Base-by-base conservation (phyloP, 1,140 invertebrate genomes). In the Anadara kagoshimensis region DNA sequence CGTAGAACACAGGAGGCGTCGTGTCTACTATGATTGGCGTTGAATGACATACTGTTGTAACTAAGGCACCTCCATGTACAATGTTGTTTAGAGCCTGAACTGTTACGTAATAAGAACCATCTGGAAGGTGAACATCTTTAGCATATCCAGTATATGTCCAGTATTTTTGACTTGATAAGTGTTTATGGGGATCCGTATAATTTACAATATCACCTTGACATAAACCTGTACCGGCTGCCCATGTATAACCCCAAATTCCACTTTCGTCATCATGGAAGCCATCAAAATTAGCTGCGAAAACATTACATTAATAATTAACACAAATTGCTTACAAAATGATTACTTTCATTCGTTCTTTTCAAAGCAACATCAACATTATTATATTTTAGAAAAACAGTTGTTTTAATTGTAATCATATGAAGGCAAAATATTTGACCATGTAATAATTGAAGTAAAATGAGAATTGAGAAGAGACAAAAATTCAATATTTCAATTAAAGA, bases 261-360 rank as follows among this genome's bases (percentile, higher is more conserved):
- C 70, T 84, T 44, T 85, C 84, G 0, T 80, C 67, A 58, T 85
- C 84, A 69, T 83, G 69, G 54, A 85, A 82, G 59, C 81, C 83
- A 67, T 85, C 78, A 79, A 81, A 85, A 69, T 85, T 84, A 0
- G 67, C 83, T 83, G 69, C 10, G 65, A 73, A 29, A 16, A 45
- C 64, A 36, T 61, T 64, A 49, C 18, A 18, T 36, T 7, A 45
- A 71, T 43, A 12, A 54, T n/a, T n/a, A n/a, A n/a, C n/a, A n/a
- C n/a, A n/a, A n/a, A n/a, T n/a, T n/a, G n/a, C n/a, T n/a, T n/a
- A n/a, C n/a, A n/a, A n/a, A n/a, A n/a, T n/a, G n/a, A n/a, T n/a
- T n/a, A n/a, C n/a, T n/a, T n/a, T n/a, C n/a, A n/a, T n/a, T n/a
- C n/a, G n/a, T n/a, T n/a, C n/a, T n/a, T n/a, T n/a, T n/a, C n/a